Evolutionary conservation across 2,113 vertebrate species (phyloP), one percentile per base, ranked within the genome.

Genomic region (Physeter macrocephalus): DNA sequence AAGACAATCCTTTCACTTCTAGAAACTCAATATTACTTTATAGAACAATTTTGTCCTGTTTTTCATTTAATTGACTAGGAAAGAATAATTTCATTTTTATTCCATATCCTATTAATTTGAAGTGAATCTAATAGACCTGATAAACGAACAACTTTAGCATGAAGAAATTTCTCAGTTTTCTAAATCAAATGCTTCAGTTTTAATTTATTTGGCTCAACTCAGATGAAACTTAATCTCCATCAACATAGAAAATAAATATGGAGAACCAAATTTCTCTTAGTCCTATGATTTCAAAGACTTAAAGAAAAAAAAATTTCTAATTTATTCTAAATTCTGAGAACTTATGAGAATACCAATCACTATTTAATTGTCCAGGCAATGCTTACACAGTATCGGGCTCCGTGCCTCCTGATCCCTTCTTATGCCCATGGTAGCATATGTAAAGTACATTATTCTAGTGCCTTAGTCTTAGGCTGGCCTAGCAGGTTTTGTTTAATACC

Each of bases 161-260:
- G 67, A 96, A 96, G 94, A 96, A 94, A 94, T 91, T 92, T 91
- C 57, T 83, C 13, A 49, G n/a, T 92, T 97, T 90, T 96, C 88
- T 88, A 90, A 97, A 93, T 96, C 82, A 94, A 95, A 94, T 87
- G 43, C 10, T 93, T 95, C 75, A 29, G 41, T 96, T 86, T 97
- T 96, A 77, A 96, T 95, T 94, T 94, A 88, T 96, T 96, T 87
- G 67, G 34, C 67, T 93, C 20, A 77, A 93, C 29, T 96, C 59
- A 93, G 78, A 96, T 77, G 8, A 94, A 92, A 92, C 86, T 69
- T 84, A 81, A 72, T 77, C 52, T 78, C 25, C 5, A 88, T 64
- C 20, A 78, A 89, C 29, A 91, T 15, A 14, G 23, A 87, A 92
- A 95, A 82, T 72, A 95, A 77, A 97, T 92, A 29, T 88, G n/a